phyloP scores from a whole-genome alignment of 2,113 vertebrate species.

The Sula dactylatra region DNA sequence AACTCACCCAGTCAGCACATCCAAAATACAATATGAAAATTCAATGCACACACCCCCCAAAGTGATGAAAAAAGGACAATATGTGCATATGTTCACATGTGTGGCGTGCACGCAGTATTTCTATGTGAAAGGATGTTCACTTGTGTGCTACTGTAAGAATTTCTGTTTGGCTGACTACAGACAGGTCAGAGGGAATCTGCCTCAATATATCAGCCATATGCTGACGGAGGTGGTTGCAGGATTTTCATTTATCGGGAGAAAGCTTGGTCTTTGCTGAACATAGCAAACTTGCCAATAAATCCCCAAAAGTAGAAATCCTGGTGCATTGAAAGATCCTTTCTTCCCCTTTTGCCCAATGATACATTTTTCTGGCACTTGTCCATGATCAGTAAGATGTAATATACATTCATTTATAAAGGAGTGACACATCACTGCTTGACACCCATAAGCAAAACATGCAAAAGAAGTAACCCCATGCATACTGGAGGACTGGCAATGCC shows the following conservation, averaged over 20 bases:
- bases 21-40: not conserved
- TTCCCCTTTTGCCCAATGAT: not conserved
- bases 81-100: not conserved
- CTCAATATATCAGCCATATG: not conserved
- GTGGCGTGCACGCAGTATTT: not conserved
- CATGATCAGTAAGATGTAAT: not conserved
- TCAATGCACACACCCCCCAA: fast-evolving
- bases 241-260: not conserved
- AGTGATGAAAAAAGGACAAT: not conserved
- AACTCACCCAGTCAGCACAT: not conserved
- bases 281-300: not conserved
- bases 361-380: not conserved
- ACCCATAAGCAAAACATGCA: not conserved
- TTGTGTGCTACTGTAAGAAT: not conserved
- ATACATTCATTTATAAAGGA: not conserved
- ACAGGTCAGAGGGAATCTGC: not conserved
- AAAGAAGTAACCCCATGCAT: not conserved
- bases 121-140: not conserved
- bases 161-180: not conserved
- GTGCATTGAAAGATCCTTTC: not conserved
- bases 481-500: not conserved
- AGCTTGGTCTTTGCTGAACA: not conserved
- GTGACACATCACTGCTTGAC: not conserved
- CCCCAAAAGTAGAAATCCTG: not conserved
- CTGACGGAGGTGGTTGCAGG: not conserved